phyloP scores from a whole-genome alignment of 1,140 invertebrate genomes.

The Sitodiplosis mosellana region DNA sequence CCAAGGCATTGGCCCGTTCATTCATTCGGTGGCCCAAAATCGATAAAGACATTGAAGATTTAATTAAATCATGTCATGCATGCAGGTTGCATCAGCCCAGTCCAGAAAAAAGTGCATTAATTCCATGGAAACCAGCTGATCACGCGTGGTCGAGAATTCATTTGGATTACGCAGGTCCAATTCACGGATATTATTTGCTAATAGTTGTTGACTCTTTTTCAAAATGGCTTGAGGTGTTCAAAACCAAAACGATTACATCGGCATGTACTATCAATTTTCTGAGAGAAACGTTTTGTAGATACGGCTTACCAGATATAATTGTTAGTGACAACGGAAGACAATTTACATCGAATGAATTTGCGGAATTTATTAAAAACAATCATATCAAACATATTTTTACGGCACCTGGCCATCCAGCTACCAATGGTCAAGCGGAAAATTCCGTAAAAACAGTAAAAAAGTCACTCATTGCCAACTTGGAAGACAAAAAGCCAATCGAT shows the following conservation, averaged over 20 bases:
- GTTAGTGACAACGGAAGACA: conserved; percentile 10
- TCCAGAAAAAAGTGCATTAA: conserved; percentile 3
- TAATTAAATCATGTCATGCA: neutral
- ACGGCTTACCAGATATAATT: neutral
- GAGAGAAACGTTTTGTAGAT: neutral
- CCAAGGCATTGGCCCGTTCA: too few species aligned
- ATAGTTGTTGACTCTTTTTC: conserved; percentile 25
- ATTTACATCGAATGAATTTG: neutral
- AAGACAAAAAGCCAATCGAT: neutral
- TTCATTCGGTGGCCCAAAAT: too few species aligned
- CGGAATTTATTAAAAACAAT: neutral
- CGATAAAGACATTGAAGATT: too few species aligned
- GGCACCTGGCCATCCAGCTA: neutral
- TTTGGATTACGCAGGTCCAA: conserved; percentile 28
- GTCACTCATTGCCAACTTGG: neutral
- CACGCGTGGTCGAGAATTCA: conserved; percentile 25
- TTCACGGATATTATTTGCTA: conserved; percentile 20
- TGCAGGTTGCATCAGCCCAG: conserved; percentile 1
- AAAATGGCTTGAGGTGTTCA: conserved; percentile 18
- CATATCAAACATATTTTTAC: neutral
- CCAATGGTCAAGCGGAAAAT: too few species aligned
- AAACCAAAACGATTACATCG: neutral
- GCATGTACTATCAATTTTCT: neutral
- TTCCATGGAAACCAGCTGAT: conserved; percentile 2
- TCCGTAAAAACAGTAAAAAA: neutral